These are phyloP conservation scores for Saccostrea cuccullata DNA, from an alignment of 1,140 invertebrate genomes.

Conservation along the genomic window DNA sequence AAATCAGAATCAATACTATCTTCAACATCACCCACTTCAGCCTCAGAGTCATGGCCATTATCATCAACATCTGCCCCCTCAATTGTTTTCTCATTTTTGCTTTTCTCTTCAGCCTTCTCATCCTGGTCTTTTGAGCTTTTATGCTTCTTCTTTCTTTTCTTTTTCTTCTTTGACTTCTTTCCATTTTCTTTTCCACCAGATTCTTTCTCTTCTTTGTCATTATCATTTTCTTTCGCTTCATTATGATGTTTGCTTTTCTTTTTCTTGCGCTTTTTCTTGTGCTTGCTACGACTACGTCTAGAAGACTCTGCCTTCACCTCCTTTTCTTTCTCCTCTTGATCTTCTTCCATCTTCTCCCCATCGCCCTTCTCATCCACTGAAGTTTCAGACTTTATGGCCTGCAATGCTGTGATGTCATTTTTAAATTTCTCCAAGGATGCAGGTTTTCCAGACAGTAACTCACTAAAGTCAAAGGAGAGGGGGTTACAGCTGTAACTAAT, in stretches of 20 bases:
- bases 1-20: slow-evolving; percentile 56
- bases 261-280: slow-evolving; percentile 63
- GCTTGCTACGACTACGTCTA: slow-evolving; percentile 51
- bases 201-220: slow-evolving; percentile 54
- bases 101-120: slow-evolving; percentile 55
- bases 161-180: slow-evolving; percentile 64
- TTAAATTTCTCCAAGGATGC: not conserved
- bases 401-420: not conserved
- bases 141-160: slow-evolving; percentile 56
- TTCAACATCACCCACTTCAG: slow-evolving; percentile 49
- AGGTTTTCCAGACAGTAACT: slow-evolving; percentile 55
- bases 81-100: slow-evolving; percentile 54
- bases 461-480: slow-evolving; percentile 70
- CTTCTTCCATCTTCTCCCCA: slow-evolving; percentile 38
- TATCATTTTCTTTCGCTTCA: slow-evolving; percentile 42
- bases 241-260: slow-evolving; percentile 59
- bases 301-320: slow-evolving; percentile 30
- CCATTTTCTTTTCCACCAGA: slow-evolving; percentile 46
- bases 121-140: slow-evolving; percentile 41
- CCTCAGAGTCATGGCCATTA: slow-evolving; percentile 57
- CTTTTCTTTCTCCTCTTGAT: slow-evolving; percentile 32
- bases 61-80: slow-evolving; percentile 55
- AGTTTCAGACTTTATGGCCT: not conserved
- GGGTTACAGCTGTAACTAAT: slow-evolving; percentile 72
- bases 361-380: slow-evolving; percentile 21